These are phyloP conservation scores for Timema podura DNA, from an alignment of 2,888 invertebrate species.

Conservation along the genomic window DNA sequence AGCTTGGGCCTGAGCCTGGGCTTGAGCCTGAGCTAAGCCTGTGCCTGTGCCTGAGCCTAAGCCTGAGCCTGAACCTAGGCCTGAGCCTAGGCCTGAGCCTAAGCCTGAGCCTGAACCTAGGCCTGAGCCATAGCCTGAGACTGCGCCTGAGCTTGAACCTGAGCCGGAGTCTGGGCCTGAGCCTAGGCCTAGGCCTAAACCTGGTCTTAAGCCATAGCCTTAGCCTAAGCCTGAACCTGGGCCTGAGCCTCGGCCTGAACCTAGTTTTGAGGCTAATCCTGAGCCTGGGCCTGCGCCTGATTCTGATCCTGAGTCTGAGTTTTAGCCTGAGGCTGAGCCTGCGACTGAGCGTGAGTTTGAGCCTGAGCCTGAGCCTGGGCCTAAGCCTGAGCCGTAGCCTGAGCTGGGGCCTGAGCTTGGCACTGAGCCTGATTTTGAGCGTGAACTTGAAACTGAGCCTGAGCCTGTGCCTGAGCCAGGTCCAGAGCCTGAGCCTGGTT, in stretches of 20 bases:
- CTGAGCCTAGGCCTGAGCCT: not conserved
- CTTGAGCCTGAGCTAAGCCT: not conserved
- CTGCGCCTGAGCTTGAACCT: slow-evolving; percentile 14
- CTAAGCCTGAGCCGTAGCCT: not conserved
- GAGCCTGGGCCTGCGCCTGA: slow-evolving; percentile 36
- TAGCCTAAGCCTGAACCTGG: slow-evolving; percentile 33
- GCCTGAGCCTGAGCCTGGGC: not conserved
- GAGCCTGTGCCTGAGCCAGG: slow-evolving; percentile 31
- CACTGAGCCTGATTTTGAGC: not conserved
- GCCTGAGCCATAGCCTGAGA: slow-evolving; percentile 5
- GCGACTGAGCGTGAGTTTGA: not conserved
- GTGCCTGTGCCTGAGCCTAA: not conserved
- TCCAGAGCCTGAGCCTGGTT: not conserved
- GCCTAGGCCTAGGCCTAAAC: slow-evolving; percentile 30
- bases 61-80: not conserved
- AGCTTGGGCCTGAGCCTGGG: slow-evolving; percentile 9
- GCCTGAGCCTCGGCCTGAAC: slow-evolving; percentile 32
- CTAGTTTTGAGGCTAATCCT: slow-evolving; percentile 21
- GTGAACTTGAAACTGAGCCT: slow-evolving; percentile 17
- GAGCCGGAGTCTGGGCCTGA: slow-evolving; percentile 24
- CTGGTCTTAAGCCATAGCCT: slow-evolving; percentile 32
- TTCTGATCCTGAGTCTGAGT: slow-evolving; percentile 21
- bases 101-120: slow-evolving; percentile 2
- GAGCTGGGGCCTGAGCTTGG: not conserved
- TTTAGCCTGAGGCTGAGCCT: not conserved